phyloP scores from a whole-genome alignment of 1,140 invertebrate species.

The Drosophila suzukii region DNA sequence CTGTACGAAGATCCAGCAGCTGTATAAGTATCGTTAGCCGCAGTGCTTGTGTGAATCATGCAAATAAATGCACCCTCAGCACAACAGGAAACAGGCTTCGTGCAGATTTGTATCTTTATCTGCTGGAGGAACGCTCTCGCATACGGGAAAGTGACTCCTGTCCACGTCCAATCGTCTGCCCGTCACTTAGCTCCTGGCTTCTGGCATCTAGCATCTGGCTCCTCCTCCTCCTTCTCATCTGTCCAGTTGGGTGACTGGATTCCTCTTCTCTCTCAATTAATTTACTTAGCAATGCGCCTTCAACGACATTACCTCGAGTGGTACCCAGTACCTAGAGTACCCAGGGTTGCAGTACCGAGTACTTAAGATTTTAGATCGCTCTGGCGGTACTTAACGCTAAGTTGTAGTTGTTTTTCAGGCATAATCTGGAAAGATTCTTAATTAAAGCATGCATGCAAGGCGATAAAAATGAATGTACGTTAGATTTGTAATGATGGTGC shows the following conservation, averaged over 20 bases:
- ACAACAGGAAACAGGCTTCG: constrained; percentile 81
- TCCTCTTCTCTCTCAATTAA: constrained; percentile 74
- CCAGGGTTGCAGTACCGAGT: not conserved
- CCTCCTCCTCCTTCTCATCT: not conserved
- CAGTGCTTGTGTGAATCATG: constrained; percentile 71
- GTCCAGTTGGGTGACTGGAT: constrained; percentile 60
- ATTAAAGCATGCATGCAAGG: constrained; percentile 59
- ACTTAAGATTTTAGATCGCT: constrained; percentile 35
- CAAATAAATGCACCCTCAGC: constrained; percentile 81
- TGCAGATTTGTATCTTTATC: constrained; percentile 83
- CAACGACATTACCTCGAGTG: constrained; percentile 35
- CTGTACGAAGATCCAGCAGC: constrained; percentile 45
- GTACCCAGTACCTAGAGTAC: not conserved
- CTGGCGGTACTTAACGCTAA: constrained; percentile 38
- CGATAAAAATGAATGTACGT: constrained; percentile 64
- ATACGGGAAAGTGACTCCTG: constrained; percentile 64
- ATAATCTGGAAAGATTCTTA: constrained; percentile 54
- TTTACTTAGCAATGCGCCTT: constrained; percentile 65
- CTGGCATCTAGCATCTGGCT: constrained; percentile 4
- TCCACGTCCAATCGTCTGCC: constrained; percentile 19
- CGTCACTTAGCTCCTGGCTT: constrained; percentile 15
- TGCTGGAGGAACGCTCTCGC: constrained; percentile 58
- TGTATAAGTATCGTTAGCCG: constrained; percentile 25
- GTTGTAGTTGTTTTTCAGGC: constrained; percentile 36
- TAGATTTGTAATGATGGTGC: constrained; percentile 56